phyloP scores from a whole-genome alignment of 2,797 vertebrate species.

The Nyctalus aviator region DNA sequence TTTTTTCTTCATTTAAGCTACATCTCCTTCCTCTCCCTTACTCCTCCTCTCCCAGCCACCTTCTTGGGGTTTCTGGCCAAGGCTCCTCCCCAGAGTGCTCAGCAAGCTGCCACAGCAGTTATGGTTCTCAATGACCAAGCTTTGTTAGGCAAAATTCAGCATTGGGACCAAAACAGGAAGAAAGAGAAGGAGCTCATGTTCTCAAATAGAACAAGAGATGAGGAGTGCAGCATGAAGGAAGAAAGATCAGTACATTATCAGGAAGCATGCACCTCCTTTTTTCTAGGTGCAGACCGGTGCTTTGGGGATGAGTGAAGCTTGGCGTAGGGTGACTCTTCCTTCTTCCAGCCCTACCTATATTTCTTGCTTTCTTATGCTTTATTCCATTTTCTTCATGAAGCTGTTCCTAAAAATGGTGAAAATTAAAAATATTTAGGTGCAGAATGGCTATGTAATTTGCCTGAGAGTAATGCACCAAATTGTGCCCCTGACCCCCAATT shows the following conservation, averaged over 20 bases:
- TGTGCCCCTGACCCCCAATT: rapidly evolving
- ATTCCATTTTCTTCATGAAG: constrained; percentile 20
- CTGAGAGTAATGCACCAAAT: not conserved
- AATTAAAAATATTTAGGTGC: not conserved
- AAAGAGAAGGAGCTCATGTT: not conserved
- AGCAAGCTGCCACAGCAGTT: not conserved
- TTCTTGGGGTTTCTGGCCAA: not conserved
- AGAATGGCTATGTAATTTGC: not conserved
- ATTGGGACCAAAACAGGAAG: not conserved
- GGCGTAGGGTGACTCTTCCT: not conserved
- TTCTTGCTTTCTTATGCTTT: not conserved
- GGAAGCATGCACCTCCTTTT: not conserved
- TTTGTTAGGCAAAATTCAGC: not conserved
- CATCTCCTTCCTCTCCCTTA: not conserved
- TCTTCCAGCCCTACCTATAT: not conserved
- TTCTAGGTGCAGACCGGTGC: not conserved
- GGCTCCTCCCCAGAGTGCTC: not conserved
- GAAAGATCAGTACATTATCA: not conserved
- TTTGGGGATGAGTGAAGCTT: not conserved
- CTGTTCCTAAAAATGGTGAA: not conserved
- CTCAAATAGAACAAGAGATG: not conserved
- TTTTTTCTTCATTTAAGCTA: not conserved
- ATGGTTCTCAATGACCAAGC: not conserved
- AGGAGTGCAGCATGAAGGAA: not conserved
- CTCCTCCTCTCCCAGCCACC: not conserved